Evolutionary conservation across 2,113 vertebrate species (phyloP).

Genomic region (Sceloporus tristichus): DNA sequence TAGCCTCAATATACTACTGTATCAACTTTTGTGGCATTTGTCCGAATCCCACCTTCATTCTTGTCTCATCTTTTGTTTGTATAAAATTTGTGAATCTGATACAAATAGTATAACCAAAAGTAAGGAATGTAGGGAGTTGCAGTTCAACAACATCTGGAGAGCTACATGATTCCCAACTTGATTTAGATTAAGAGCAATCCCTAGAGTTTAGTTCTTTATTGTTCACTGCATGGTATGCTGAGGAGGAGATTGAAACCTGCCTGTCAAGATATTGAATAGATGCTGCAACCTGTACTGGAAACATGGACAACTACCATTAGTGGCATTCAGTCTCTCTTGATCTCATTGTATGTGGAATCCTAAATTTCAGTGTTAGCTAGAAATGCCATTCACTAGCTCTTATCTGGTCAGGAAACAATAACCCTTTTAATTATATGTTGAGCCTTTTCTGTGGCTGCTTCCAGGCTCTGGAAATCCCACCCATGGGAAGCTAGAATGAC

Average conservation of each 20-base stretch:
- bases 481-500: no score
- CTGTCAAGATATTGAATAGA: background rate
- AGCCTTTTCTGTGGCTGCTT: no score
- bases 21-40: background rate
- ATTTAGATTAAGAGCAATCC: background rate
- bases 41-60: no score
- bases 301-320: no score
- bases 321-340: background rate
- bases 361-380: background rate
- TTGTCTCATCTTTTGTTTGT: no score
- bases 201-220: background rate
- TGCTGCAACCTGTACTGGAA: background rate
- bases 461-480: no score
- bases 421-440: background rate
- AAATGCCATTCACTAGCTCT: background rate
- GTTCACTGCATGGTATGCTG: background rate
- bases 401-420: background rate
- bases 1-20: background rate
- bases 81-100: no score
- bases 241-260: background rate
- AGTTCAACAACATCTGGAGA: no score
- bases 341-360: background rate
- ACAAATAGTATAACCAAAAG: no score
- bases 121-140: no score
- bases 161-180: no score